A percentile compares a stretch with the other conserved stretches of the same genome.
These are phyloP conservation scores for Telmatherina bonti DNA, from an alignment of 2,797 vertebrate species.

Conservation along the genomic window DNA sequence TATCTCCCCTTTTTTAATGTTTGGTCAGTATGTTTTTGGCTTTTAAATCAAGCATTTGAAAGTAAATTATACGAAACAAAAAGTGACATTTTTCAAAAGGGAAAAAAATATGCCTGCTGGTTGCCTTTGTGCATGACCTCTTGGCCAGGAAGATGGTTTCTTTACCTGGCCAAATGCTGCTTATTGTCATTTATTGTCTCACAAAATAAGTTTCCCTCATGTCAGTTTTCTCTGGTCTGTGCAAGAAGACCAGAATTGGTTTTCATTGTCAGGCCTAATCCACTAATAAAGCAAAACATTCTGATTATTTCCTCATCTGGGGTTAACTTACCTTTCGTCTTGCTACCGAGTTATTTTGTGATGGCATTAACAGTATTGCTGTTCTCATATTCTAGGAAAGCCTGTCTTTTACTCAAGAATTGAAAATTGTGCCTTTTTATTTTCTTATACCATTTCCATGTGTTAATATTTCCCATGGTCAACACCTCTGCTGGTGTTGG, in stretches of 20 bases:
- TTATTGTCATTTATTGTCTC: slow-evolving; percentile 74
- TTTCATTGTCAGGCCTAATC: slow-evolving; percentile 60
- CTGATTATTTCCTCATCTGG: slow-evolving; percentile 60
- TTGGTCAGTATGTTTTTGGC: slow-evolving; percentile 49
- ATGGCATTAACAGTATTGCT: slow-evolving; percentile 99
- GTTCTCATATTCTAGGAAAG: slow-evolving; percentile 90
- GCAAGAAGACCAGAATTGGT: slow-evolving; percentile 39
- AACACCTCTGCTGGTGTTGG: slow-evolving; percentile 88
- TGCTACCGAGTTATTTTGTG: slow-evolving; percentile 86
- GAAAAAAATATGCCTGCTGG: slow-evolving; percentile 79
- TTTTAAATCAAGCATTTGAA: slow-evolving; percentile 66
- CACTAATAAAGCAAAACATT: slow-evolving; percentile 83
- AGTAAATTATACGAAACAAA: slow-evolving; percentile 63
- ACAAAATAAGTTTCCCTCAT: slow-evolving; percentile 46
- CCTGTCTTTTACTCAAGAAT: slow-evolving; percentile 85
- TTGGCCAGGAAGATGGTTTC: slow-evolving; percentile 61
- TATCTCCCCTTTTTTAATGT: slow-evolving; percentile 10
- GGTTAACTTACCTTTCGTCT: slow-evolving; percentile 64
- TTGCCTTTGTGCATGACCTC: slow-evolving; percentile 83
- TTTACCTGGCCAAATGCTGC: slow-evolving; percentile 78
- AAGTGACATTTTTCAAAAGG: slow-evolving; percentile 76
- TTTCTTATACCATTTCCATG: slow-evolving; percentile 91
- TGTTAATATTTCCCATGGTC: slow-evolving; percentile 90
- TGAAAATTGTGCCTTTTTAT: slow-evolving; percentile 93
- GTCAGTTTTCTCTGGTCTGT: slow-evolving; percentile 48